Evolutionary conservation across 2,797 vertebrate species (phyloP), one percentile per base, ranked within the genome.

Genomic region (Graptemys geographica): DNA sequence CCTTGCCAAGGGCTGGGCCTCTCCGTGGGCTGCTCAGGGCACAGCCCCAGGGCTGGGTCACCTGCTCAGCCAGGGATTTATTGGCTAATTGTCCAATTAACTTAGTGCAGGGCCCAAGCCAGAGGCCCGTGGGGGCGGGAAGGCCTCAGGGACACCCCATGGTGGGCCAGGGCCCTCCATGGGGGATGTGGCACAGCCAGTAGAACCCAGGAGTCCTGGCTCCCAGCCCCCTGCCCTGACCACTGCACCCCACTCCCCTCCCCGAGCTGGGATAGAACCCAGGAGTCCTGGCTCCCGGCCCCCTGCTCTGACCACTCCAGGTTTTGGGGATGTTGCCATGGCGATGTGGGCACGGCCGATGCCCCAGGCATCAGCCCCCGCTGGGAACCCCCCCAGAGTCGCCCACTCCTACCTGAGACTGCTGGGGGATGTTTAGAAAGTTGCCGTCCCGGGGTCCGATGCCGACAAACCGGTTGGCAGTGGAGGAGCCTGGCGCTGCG

Each of bases 401-500:
- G 6, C 6, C 31, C 62, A 12, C 90, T 92, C 97, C 83, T 98
- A 99, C 99, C 99, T 99, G 99, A 98, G 99, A 99, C 98, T 99
- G 99, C 98, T 99, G 99, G 98, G 99, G 99, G 98, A 99, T 99
- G 99, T 99, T 99, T 98, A 99, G 99, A 99, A 99, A 99, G 99
- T 99, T 99, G 98, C 98, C 98, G 99, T 99, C 99, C 99, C 99
- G 99, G 99, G 99, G 98, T 99, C 99, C 99, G 99, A 99, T 99
- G 99, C 99, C 98, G 99, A 99, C 99, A 99, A 99, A 99, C 99
- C 99, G 99, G 99, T 99, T 99, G 99, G 99, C 98, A 99, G 99
- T 98, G 99, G 99, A 97, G 99, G 99, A 98, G 99, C 99, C 99
- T 99, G 99, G 98, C 99, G 99, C 98, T 99, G 99, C 98, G 99